Percentiles rank a stretch among this genome's conserved stretches.
Conservation (phyloP, 2,888 invertebrate species). For the Hypsopygia costalis region DNA sequence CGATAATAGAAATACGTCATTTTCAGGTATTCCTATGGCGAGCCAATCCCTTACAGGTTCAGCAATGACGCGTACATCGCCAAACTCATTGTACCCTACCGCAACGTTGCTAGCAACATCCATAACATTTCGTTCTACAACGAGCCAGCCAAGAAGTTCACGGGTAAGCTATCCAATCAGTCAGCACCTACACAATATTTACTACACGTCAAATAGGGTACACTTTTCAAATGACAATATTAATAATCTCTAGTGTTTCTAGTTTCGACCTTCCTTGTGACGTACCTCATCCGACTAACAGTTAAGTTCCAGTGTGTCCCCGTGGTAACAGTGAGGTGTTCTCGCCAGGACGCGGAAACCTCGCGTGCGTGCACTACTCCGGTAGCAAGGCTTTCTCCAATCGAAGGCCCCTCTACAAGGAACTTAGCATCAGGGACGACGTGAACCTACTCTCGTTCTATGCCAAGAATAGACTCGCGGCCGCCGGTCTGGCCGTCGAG, state of each 20-base stretch:
- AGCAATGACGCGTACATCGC: constrained; percentile 87
- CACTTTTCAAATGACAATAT: constrained; percentile 7
- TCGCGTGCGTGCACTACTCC: constrained; percentile 91
- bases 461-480: constrained; percentile 88
- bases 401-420: constrained; percentile 86
- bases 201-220: not conserved
- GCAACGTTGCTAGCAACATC: constrained; percentile 82
- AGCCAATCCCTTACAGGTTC: constrained; percentile 81
- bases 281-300: constrained; percentile 50
- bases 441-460: constrained; percentile 93
- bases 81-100: constrained; percentile 83
- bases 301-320: constrained; percentile 57
- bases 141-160: constrained; percentile 84
- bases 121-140: constrained; percentile 84
- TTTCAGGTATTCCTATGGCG: constrained; percentile 76
- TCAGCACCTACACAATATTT: constrained; percentile 28
- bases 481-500: constrained; percentile 74
- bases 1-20: constrained; percentile 12
- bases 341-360: constrained; percentile 87
- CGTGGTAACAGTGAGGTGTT: constrained; percentile 68
- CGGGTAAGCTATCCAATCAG: constrained; percentile 72
- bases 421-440: constrained; percentile 90
- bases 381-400: constrained; percentile 89
- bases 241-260: constrained; percentile 6
- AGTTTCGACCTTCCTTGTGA: constrained; percentile 11